Base-by-base conservation (phyloP, 2,797 vertebrate species). In the Enteromius unitaeniatus region DNA sequence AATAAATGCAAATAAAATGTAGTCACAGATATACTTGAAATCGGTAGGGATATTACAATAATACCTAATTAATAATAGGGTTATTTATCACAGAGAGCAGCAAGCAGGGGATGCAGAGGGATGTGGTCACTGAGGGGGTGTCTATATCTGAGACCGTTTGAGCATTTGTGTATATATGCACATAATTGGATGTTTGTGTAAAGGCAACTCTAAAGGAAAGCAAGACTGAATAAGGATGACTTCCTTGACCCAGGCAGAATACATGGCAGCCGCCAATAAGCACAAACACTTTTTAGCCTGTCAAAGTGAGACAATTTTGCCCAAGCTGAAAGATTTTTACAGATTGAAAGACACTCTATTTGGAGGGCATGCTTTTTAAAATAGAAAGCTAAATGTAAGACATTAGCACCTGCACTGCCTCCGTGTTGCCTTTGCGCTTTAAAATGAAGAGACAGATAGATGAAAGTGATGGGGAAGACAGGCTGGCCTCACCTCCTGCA, bases 121-220 rank as follows among this genome's bases (percentile, higher is more conserved):
- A 19, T 64, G 37, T 78, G 40, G 23, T 10, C 37, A 64, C 1
- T 19, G 75, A 13, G 37, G 53, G 7, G 23, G 58, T 6, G 4
- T 31, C 4, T 77, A 19, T 78, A 26, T 65, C 55, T 72, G 76
- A 73, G 28, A 83, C 45, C 42, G 85, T 28, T 34, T 37, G 23
- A 65, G 69, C 10, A 28, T 81, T 58, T 64, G n/a, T 21, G 34
- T 34, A 67, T 55, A 17, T 17, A 17, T 23, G n/a, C 68, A 14
- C 34, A 86, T 77, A 31, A 45, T 51, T 81, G 79, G 11, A 64
- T 77, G 75, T 82, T 60, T 82, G 74, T 53, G 74, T 65, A 42
- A 70, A 88, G 90, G 79, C 77, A 69, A 40, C 60, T 73, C 67
- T 11, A 37, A 51, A 65, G 31, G 55, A 58, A 45, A 79, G 67